Evolutionary conservation across 2,113 vertebrate genomes (phyloP).

Genomic region (Vulpes lagopus): DNA sequence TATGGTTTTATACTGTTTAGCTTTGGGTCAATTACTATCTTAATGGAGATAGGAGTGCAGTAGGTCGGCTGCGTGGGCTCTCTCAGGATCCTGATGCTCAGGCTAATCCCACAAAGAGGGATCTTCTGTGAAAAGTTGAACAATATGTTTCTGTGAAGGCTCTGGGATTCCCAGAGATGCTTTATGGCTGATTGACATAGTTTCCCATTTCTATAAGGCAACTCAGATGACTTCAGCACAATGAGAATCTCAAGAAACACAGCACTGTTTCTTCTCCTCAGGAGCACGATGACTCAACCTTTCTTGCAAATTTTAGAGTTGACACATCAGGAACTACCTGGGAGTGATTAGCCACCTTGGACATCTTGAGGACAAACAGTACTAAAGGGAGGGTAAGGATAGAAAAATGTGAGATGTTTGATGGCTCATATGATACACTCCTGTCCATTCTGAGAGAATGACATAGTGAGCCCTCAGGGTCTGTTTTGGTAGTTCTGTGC

Average conservation of each 20-base stretch:
- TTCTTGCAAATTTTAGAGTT: neutral
- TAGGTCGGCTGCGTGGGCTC: neutral
- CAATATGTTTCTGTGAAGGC: neutral
- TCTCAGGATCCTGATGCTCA: neutral
- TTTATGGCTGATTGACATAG: accelerated
- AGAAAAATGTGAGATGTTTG: neutral
- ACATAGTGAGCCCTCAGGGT: neutral
- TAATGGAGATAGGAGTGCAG: neutral
- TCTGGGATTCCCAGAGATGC: neutral
- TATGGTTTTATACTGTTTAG: neutral
- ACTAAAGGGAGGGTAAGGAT: neutral
- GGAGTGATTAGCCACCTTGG: no score
- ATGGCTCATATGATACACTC: accelerated
- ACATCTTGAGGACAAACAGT: neutral
- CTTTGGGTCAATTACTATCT: neutral
- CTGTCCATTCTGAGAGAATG: neutral
- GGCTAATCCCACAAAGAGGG: accelerated
- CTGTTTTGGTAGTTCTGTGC: neutral
- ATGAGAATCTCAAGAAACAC: neutral
- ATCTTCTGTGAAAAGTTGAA: neutral
- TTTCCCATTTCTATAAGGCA: neutral
- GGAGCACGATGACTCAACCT: neutral
- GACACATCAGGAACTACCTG: neutral
- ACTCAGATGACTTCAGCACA: accelerated
- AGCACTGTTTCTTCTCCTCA: neutral